Evolutionary conservation across 2,888 invertebrate genomes (phyloP), one percentile per base, ranked within the genome.

Genomic region (Nemoura dubitans): DNA sequence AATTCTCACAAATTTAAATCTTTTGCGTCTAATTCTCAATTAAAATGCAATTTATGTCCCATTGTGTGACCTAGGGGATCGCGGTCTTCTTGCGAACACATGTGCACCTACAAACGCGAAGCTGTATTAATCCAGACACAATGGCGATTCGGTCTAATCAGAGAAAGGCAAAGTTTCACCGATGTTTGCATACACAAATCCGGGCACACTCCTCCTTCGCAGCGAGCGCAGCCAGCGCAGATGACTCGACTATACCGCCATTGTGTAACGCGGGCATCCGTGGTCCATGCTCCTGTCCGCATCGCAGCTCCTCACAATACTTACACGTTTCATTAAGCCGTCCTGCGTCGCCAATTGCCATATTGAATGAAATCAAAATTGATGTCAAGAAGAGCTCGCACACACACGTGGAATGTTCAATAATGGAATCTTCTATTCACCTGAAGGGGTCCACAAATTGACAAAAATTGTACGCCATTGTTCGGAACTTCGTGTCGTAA

Each of bases 401-500:
- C 59, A 59, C 59, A 59, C 59, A 59, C 21, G 21, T 59, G 59
- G 59, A 21, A 59, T 59, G 59, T 59, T 59, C 59, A 59, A 59
- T 59, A 59, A 59, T 59, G 59, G 59, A 59, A 59, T 59, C 21
- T 59, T 59, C 59, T 59, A 59, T 59, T 59, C 59, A 7, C 59
- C 59, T 59, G 59, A 59, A 59, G 59, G 59, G 59, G 59, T 59
- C 59, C 59, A 59, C 59, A 59, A 59, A 59, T 59, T 59, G 59
- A 59, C 59, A 59, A 59, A 59, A 59, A 59, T 59, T 16, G 21
- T 59, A 14, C 21, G 14, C 59, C 59, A 59, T 59, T 59, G 59
- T 59, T 7, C 59, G 16, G 10, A 1, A 14, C 2, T 21, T 59
- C 21, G 59, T 59, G 59, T 21, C 2, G 59, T 59, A 59, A 59